A percentile compares a stretch with the other conserved stretches of the same genome.
Evolutionary conservation across 1,140 invertebrate genomes (phyloP).

Genomic region (Aphelenchoides besseyi): DNA sequence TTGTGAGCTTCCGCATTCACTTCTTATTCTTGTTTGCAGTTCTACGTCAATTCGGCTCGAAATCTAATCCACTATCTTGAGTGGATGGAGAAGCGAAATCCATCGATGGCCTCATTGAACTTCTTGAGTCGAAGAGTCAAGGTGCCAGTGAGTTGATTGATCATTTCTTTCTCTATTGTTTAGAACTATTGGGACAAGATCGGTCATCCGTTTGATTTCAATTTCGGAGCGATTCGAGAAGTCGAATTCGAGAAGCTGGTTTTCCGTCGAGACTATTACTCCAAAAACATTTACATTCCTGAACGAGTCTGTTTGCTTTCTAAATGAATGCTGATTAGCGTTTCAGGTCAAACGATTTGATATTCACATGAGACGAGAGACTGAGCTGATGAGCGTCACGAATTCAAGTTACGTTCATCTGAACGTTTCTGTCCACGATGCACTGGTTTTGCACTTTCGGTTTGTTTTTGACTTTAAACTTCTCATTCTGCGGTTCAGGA

Average conservation of each 20-base stretch:
- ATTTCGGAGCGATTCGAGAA: slow-evolving; percentile 12
- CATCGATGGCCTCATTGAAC: slow-evolving; percentile 21
- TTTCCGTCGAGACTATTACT: slow-evolving; percentile 11
- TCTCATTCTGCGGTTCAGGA: too few relatives aligned
- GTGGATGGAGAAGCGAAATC: slow-evolving; percentile 13
- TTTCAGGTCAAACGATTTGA: slow-evolving; percentile 25
- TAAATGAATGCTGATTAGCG: background rate
- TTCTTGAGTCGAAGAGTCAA: slow-evolving; percentile 28
- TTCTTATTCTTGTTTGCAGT: too few relatives aligned
- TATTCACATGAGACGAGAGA: slow-evolving; percentile 22
- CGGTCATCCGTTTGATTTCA: slow-evolving; percentile 18
- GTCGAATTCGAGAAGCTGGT: slow-evolving; percentile 11
- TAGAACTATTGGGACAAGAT: slow-evolving; percentile 25
- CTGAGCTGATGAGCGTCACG: background rate
- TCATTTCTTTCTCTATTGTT: slow-evolving; percentile 7
- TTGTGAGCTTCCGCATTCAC: too few relatives aligned
- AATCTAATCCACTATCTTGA: slow-evolving; percentile 16
- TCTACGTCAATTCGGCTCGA: slow-evolving; percentile 18
- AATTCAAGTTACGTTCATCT: slow-evolving; percentile 14
- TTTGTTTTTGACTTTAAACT: too few relatives aligned
- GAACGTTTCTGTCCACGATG: slow-evolving; percentile 17
- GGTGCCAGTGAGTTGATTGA: slow-evolving; percentile 10
- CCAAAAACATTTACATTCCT: slow-evolving; percentile 31
- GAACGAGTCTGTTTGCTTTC: background rate
- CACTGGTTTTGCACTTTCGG: slow-evolving; percentile 25